A percentile compares a stretch with the other conserved stretches of the same genome.
phyloP scores from a whole-genome alignment of 2,888 invertebrate genomes.

The Idaea dimidiata region DNA sequence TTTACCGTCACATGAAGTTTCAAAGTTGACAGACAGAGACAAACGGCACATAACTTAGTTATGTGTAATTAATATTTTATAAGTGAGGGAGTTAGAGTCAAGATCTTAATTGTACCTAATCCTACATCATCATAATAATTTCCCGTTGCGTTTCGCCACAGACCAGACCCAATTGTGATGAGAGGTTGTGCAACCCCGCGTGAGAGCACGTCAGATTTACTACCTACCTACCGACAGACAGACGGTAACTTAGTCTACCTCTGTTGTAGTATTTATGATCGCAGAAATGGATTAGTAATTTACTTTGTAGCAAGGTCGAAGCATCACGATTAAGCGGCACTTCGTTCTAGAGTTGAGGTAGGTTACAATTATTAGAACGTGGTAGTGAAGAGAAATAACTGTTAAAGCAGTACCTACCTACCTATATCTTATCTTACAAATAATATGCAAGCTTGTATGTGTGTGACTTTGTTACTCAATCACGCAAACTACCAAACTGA shows the following conservation, averaged over 20 bases:
- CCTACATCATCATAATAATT: conserved; percentile 13
- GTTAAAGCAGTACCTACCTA: neutral
- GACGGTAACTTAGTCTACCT: conserved; percentile 15
- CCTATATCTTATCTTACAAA: too few species aligned
- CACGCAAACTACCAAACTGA: too few species aligned
- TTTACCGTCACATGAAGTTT: too few species aligned
- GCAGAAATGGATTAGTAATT: conserved; percentile 18
- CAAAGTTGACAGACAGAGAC: too few species aligned
- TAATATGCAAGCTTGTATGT: too few species aligned
- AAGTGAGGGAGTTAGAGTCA: too few species aligned
- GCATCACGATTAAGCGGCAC: neutral
- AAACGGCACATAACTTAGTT: too few species aligned
- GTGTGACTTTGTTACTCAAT: too few species aligned
- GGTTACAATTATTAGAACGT: neutral
- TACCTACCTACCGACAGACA: conserved; percentile 29
- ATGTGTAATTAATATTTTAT: too few species aligned
- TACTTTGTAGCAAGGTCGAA: conserved; percentile 4
- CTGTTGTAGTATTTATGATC: conserved; percentile 13
- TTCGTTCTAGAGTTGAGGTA: neutral
- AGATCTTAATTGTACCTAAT: conserved; percentile 1
- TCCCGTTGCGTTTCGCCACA: conserved; percentile 34
- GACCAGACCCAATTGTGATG: conserved; percentile 44
- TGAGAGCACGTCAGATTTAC: conserved; percentile 41
- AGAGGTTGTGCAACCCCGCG: conserved; percentile 35
- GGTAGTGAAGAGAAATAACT: neutral